Evolutionary conservation across 2,797 vertebrate genomes (phyloP), one percentile per base, ranked within the genome.

Genomic region (Furcifer pardalis): DNA sequence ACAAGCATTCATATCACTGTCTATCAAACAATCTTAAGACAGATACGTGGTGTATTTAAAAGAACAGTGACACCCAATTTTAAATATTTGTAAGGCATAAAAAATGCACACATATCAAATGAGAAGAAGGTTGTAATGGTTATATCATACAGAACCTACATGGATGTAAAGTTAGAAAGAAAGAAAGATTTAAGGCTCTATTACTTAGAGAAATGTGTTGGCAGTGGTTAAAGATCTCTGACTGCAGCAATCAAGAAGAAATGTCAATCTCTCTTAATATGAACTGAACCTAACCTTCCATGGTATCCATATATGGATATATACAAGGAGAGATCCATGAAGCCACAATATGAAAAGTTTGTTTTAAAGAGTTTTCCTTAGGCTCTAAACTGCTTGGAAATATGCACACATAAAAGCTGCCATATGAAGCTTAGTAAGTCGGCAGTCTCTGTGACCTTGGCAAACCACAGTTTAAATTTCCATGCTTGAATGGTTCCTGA

Each of bases 321-420:
- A 17, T 59, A 59, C 23, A 25, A 56, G 74, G 75, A 89, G 56
- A 72, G 42, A 76, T 2, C 63, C 59, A 49, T 40, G 66, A 66
- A 90, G 56, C 59, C 68, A 77, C 65, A 79, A 84, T 84, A 52
- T 42, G 83, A 56, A 37, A 86, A 84, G 52, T 68, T 60, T 44
- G 69, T 77, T 76, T 69, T 60, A 35, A 81, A 81, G 49, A 76
- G 37, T 62, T 81, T 40, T 63, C 79, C 84, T 76, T 52, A 37
- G 72, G 72, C 49, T 81, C 49, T 66, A 81, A 75, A 81, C 12
- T 77, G 77, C 77, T 90, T 86, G 91, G 83, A 92, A 92, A 87
- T 1, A 2, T 62, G 5, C 62, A 72, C 65, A 87, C 88, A 52
- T 25, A 77, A 89, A 88, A 92, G 87, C 21, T 85, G 62, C 84